Percentiles rank a stretch among this genome's conserved stretches.
These are phyloP conservation scores for Bradynema listronoti DNA, from an alignment of 1,140 invertebrate genomes.

Conservation along the genomic window DNA sequence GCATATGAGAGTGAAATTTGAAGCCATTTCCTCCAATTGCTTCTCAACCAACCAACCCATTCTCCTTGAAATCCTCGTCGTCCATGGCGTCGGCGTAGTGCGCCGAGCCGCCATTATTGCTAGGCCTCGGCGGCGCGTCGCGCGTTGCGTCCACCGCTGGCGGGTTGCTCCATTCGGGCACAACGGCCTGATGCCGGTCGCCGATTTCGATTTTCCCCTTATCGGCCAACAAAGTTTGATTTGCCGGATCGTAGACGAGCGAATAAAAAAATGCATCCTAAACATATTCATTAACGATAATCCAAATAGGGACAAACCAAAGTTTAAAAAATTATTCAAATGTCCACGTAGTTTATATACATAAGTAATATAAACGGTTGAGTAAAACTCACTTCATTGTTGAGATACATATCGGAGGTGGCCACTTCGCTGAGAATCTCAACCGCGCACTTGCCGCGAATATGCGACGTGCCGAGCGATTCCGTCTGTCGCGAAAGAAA, in stretches of 20 bases:
- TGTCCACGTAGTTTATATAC: background rate
- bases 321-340: background rate
- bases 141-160: conserved; percentile 16
- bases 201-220: conserved; percentile 91
- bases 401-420: conserved; percentile 84
- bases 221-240: conserved; percentile 95
- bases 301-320: conserved; percentile 59
- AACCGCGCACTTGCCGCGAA: conserved; percentile 95
- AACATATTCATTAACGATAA: background rate
- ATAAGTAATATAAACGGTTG: background rate
- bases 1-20: too few species aligned
- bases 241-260: conserved; percentile 94
- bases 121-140: too few species aligned
- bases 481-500: conserved; percentile 96
- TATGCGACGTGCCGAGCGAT: conserved; percentile 92
- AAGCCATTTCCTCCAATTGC: too few species aligned
- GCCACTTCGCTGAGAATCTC: conserved; percentile 96
- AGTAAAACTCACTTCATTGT: conserved; percentile 68
- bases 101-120: too few species aligned
- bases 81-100: conserved; percentile 14
- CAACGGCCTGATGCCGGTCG: conserved; percentile 78
- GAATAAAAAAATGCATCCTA: conserved; percentile 96
- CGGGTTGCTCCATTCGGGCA: conserved; percentile 23
- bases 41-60: conserved; percentile 14
- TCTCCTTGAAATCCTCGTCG: conserved; percentile 27